Conservation (phyloP, 2,797 vertebrate species). For the Rhinoraja longicauda region DNA sequence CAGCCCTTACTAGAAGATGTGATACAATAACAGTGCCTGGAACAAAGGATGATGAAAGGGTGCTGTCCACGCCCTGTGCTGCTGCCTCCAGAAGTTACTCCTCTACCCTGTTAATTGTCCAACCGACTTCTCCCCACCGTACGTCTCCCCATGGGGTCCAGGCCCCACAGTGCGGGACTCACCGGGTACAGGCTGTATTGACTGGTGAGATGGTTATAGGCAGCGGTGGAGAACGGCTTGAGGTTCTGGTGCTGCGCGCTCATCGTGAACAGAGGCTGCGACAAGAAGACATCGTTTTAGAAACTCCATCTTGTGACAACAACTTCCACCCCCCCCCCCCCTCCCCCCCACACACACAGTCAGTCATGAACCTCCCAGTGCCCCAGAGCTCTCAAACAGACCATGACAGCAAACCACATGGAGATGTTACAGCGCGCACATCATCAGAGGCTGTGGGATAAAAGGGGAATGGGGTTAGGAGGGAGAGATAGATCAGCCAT, state of each 20-base stretch:
- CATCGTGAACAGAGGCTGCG: conserved; percentile 64
- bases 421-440: background rate
- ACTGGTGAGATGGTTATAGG: conserved; percentile 56
- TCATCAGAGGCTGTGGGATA: background rate
- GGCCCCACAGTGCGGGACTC: conserved; percentile 42
- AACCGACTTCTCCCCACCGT: too few relatives aligned
- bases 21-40: too few relatives aligned
- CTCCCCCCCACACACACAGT: rapidly evolving
- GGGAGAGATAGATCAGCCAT: too few relatives aligned
- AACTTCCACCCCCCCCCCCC: background rate
- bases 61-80: too few relatives aligned
- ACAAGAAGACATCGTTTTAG: background rate
- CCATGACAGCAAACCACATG: too few relatives aligned
- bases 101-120: too few relatives aligned
- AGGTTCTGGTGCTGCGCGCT: conserved; percentile 69
- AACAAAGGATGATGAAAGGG: too few relatives aligned
- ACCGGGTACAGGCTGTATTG: conserved; percentile 64
- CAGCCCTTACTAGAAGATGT: too few relatives aligned
- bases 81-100: too few relatives aligned
- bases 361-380: too few relatives aligned
- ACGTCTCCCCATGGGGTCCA: background rate
- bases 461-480: background rate
- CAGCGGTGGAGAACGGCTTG: conserved; percentile 54
- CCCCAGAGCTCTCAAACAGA: background rate
- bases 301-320: background rate